Conservation (phyloP, 1,140 invertebrate species). For the Stegodyphus dumicola region DNA sequence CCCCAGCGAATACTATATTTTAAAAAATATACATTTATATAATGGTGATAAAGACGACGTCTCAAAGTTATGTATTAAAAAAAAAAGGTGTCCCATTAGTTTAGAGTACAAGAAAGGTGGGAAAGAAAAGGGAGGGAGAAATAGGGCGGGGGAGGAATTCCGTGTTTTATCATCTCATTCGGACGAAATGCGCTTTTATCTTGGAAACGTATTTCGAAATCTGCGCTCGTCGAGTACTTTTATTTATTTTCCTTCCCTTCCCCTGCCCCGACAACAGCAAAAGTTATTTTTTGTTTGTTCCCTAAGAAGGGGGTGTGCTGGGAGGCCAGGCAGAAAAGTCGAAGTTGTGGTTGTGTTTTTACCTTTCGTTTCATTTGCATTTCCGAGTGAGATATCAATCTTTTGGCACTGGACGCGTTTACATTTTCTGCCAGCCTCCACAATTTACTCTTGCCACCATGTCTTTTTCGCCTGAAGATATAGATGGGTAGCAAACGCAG, state of each 20-base stretch:
- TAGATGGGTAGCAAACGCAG: no score
- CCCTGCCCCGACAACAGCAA: not conserved
- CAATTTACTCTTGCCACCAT: constrained; percentile 2
- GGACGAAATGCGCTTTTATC: constrained; percentile 25
- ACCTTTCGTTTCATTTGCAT: constrained; percentile 54
- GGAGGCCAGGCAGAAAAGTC: not conserved
- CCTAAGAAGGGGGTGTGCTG: not conserved
- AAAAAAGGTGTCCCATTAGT: not conserved
- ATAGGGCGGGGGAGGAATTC: not conserved
- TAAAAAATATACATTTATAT: not conserved
- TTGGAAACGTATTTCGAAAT: constrained; percentile 37
- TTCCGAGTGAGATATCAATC: constrained; percentile 58
- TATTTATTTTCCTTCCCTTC: not conserved
- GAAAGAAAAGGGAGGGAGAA: not conserved
- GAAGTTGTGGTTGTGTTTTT: constrained; percentile 43
- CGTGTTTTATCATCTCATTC: not conserved
- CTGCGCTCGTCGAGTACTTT: not conserved
- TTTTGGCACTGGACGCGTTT: constrained; percentile 35
- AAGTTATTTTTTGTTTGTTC: constrained; percentile 1
- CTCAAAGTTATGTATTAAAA: not conserved
- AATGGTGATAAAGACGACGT: not conserved
- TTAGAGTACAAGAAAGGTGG: not conserved
- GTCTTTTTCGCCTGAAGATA: no score
- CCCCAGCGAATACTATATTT: not conserved
- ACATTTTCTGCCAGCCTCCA: not conserved